Conservation (phyloP, 2,797 vertebrate species). For the Hoplostethus atlanticus region DNA sequence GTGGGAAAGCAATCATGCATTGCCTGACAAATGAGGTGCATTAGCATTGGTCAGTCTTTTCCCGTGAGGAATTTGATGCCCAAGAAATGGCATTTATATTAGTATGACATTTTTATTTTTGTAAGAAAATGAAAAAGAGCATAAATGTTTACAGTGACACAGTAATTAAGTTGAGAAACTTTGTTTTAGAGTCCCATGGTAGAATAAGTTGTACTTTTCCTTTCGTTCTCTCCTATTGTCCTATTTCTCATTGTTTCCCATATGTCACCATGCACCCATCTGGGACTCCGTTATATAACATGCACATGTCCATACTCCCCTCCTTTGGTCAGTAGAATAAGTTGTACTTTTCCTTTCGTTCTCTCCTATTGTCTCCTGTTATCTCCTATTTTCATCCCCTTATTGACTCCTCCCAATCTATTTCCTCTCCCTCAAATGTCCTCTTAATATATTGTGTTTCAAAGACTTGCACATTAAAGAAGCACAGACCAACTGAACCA, state of each 20-base stretch:
- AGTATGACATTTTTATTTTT: slow-evolving; percentile 73
- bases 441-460: slow-evolving; percentile 47
- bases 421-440: slow-evolving; percentile 4
- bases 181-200: neutral
- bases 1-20: neutral
- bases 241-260: slow-evolving; percentile 54
- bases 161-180: slow-evolving; percentile 10
- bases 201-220: neutral
- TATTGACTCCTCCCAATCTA: neutral
- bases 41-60: slow-evolving; percentile 28
- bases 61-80: slow-evolving; percentile 32
- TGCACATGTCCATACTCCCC: slow-evolving; percentile 32
- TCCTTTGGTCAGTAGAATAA: slow-evolving; percentile 13
- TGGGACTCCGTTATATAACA: slow-evolving; percentile 45
- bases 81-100: slow-evolving; percentile 59
- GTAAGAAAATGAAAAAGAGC: slow-evolving; percentile 54
- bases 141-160: slow-evolving; percentile 62
- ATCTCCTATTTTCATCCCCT: neutral
- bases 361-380: neutral
- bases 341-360: neutral
- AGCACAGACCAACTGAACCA: slow-evolving; percentile 44
- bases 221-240: neutral
- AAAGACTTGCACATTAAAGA: slow-evolving; percentile 30
- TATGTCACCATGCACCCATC: slow-evolving; percentile 35
- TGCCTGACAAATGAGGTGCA: neutral